Percentiles rank a stretch among this genome's conserved stretches.
These are phyloP conservation scores for Pseudorhiza aurosa DNA, from an alignment of 30 jellyfish, hydroid and myxozoan species.

Conservation along the genomic window DNA sequence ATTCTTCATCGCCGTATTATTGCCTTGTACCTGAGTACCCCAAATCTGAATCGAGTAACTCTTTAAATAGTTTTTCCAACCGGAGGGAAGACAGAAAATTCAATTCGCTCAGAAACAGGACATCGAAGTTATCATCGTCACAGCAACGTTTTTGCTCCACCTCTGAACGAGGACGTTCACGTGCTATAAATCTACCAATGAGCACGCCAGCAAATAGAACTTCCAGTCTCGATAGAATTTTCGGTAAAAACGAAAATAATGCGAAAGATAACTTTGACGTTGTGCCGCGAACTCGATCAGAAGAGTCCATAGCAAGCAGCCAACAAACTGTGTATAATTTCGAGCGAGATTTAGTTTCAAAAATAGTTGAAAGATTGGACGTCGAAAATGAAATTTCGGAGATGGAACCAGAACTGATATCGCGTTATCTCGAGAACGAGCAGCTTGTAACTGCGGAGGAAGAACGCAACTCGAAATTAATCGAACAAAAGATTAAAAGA, in stretches of 20 bases:
- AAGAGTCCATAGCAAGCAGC: slow-evolving; percentile 74
- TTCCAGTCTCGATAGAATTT: slow-evolving; percentile 63
- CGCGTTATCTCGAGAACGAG: slow-evolving; percentile 55
- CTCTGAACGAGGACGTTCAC: slow-evolving; percentile 44
- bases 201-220: slow-evolving; percentile 62
- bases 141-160: slow-evolving; percentile 23
- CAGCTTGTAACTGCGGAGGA: slow-evolving; percentile 51
- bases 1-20: slow-evolving; percentile 52
- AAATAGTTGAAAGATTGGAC: slow-evolving; percentile 92
- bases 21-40: slow-evolving; percentile 57
- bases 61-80: not conserved
- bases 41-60: slow-evolving; percentile 8
- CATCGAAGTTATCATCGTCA: slow-evolving; percentile 17
- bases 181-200: slow-evolving; percentile 39
- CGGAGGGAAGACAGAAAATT: slow-evolving; percentile 4
- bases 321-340: slow-evolving; percentile 82
- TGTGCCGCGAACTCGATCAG: slow-evolving; percentile 48
- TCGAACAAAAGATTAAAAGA: slow-evolving; percentile 21
- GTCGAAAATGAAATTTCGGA: slow-evolving; percentile 80
- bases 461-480: slow-evolving; percentile 28
- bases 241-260: slow-evolving; percentile 21
- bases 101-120: not conserved
- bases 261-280: not conserved
- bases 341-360: slow-evolving; percentile 86
- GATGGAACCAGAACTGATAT: slow-evolving; percentile 64